Percentiles rank a stretch among this genome's conserved stretches.
phyloP scores from a whole-genome alignment of 2,797 vertebrate genomes.

The Falco biarmicus region DNA sequence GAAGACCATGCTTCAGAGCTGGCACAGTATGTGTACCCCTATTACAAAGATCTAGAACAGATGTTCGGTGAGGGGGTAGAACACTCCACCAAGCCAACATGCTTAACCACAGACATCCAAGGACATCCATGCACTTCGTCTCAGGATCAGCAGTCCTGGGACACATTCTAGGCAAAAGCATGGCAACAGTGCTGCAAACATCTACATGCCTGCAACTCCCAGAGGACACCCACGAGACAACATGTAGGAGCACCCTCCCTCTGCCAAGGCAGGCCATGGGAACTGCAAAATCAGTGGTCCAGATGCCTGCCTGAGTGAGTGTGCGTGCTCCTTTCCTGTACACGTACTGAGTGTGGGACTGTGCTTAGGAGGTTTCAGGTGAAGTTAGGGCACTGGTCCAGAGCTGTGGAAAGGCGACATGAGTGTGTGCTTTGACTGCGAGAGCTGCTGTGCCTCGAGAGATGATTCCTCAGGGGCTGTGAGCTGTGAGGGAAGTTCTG shows the following conservation, averaged over 20 bases:
- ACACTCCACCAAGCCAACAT: background rate
- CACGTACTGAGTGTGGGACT: accelerated
- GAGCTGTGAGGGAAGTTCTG: background rate
- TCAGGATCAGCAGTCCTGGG: background rate
- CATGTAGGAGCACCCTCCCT: background rate
- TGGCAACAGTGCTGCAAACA: background rate
- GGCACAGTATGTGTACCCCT: background rate
- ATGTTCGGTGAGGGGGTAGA: background rate
- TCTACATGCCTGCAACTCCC: background rate
- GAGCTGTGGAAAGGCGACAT: background rate
- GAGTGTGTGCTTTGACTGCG: background rate
- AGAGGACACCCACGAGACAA: accelerated
- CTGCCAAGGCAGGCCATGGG: background rate
- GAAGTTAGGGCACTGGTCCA: background rate
- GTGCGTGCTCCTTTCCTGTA: too few relatives aligned
- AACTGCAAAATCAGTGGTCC: background rate
- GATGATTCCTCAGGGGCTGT: background rate
- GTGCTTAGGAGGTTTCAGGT: background rate
- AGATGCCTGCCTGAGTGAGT: accelerated
- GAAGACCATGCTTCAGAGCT: background rate
- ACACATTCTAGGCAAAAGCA: too few relatives aligned
- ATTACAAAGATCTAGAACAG: background rate
- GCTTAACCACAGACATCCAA: too few relatives aligned
- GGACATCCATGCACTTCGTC: background rate
- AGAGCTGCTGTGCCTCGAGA: background rate